Percentiles rank a stretch among this genome's conserved stretches.
Evolutionary conservation across 2,888 invertebrate species (phyloP).

Genomic region (Ochropleura plecta): DNA sequence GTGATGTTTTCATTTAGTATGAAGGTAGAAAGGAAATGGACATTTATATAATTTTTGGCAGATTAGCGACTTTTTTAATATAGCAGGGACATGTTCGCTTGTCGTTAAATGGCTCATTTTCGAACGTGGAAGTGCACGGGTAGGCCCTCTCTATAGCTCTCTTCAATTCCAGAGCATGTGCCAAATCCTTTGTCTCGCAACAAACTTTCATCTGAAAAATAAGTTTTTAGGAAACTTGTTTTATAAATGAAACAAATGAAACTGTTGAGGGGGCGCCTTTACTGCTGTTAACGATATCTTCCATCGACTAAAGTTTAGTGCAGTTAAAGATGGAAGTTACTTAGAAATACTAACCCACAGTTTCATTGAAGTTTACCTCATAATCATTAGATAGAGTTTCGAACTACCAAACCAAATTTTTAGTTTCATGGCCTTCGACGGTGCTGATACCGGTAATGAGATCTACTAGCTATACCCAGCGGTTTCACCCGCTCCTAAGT

Average conservation of each 20-base stretch:
- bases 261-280: not conserved
- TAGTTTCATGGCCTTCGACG: too few relatives aligned
- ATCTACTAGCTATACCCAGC: too few relatives aligned
- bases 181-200: constrained; percentile 95
- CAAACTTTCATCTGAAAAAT: constrained; percentile 93
- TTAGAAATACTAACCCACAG: too few relatives aligned
- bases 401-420: too few relatives aligned
- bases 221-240: not conserved
- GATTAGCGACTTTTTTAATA: constrained; percentile 64
- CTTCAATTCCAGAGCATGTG: constrained; percentile 91
- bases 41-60: not conserved
- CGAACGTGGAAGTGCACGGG: constrained; percentile 76
- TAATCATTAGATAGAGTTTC: too few relatives aligned
- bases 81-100: constrained; percentile 83
- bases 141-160: constrained; percentile 81
- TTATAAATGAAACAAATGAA: not conserved
- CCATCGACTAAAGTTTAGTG: too few relatives aligned
- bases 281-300: not conserved
- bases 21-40: not conserved
- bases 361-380: too few relatives aligned
- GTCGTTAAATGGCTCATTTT: constrained; percentile 84
- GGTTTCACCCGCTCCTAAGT: too few relatives aligned
- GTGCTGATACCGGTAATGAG: too few relatives aligned
- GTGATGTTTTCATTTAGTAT: not conserved
- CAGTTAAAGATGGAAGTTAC: too few relatives aligned